Evolutionary conservation across 2,888 invertebrate genomes (phyloP).

Genomic region (Heliothis peltigera): DNA sequence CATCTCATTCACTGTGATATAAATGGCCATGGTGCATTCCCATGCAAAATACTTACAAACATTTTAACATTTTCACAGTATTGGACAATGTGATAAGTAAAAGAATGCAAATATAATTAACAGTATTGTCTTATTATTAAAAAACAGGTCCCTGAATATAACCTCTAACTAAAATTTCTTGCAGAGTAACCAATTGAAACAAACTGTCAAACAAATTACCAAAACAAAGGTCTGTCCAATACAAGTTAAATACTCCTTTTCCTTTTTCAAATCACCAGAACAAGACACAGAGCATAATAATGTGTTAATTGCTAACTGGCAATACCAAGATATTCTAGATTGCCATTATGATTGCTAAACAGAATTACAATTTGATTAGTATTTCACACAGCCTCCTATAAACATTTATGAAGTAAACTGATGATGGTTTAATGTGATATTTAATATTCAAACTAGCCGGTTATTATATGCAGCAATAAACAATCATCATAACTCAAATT

Average conservation of each 20-base stretch:
- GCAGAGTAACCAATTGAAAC: neutral
- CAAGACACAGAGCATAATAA: constrained; percentile 8
- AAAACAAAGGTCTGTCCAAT: neutral
- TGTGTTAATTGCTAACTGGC: constrained; percentile 25
- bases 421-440: too few species aligned
- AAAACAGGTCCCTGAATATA: constrained; percentile 3
- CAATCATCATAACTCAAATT: too few species aligned
- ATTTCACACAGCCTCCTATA: constrained; percentile 9
- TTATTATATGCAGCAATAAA: too few species aligned
- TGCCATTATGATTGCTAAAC: constrained; percentile 6
- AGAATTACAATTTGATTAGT: constrained; percentile 20
- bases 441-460: too few species aligned
- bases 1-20: neutral
- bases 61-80: constrained; percentile 26
- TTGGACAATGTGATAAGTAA: constrained; percentile 20
- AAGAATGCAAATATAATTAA: constrained; percentile 27
- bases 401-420: neutral
- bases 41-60: neutral
- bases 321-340: constrained; percentile 17
- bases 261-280: constrained; percentile 7
- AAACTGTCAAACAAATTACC: neutral
- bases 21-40: neutral
- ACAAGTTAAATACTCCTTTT: too few species aligned
- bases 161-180: constrained; percentile 10
- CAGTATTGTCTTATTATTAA: constrained; percentile 10